Base-by-base conservation (phyloP, 2,888 invertebrate species). In the Tetramorium bicarinatum region DNA sequence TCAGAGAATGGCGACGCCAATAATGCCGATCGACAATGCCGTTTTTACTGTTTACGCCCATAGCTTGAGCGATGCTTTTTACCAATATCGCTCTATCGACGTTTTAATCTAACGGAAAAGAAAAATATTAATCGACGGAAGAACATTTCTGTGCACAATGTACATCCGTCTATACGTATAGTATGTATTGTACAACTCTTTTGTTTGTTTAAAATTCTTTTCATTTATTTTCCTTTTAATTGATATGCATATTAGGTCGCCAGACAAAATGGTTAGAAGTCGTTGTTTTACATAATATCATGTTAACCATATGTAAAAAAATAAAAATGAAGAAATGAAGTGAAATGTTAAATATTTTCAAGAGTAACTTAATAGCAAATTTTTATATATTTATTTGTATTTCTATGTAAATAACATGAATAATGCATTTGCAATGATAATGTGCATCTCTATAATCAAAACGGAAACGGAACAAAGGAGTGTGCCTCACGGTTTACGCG, bases 1-100 rank as follows among this genome's bases (percentile, higher is more conserved):
- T 85, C 83, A 81, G 52, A 80, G 81, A 85, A 85, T 77, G 72
- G 69, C 77, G 64, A 66, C 66, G 83, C 67, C 85, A 76, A 77
- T 83, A 85, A 83, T 85, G 38, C 71, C 83, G 71, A 83, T 85
- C 66, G 85, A 83, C 79, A 72, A 80, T 85, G 54, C 80, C 69
- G 62, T 84, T 85, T 74, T 85, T 75, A 49, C 66, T 77, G 59
- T 83, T 85, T 83, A 77, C 59, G 41, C 29, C 62, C 41, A 6
- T 54, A 76, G 76, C n/a, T 44, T 13, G 41, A 52, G 41, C 47
- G 47, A 59, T 59, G 59, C 34, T 80, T 80, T 80, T 77, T 56
- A 56, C 44, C 59, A 72, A 49, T 59, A 80, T 72, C 47, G 38
- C 25, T 72, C 34, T 21, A 59, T 72, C 59, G 47, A 15, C 47